Base-by-base conservation (phyloP, 2,797 vertebrate species). In the Limnodromus scolopaceus region DNA sequence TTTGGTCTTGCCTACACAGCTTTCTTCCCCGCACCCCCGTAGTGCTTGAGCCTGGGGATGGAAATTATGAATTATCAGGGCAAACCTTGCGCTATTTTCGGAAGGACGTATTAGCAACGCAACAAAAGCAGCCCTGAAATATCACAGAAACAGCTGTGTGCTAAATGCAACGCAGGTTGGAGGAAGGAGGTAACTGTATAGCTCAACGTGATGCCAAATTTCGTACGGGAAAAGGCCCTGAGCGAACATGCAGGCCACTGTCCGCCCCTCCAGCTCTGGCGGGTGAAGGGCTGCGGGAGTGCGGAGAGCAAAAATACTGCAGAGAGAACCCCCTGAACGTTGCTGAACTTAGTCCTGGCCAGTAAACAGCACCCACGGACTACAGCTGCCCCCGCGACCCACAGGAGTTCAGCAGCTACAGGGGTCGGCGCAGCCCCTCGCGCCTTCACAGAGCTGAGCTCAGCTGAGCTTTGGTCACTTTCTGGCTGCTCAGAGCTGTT, bases 1-100 rank as follows among this genome's bases (percentile, higher is more conserved):
- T 95, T 96, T 91, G 91, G n/a, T 93, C 71, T 93, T 92, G 48
- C 30, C 63, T 86, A 48, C 54, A 75, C 68, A 78, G 77, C 27
- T 79, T 75, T 87, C 53, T 78, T 55, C 38, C 71, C 39, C 22
- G 16, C 39, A 68, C 43, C 54, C 54, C 48, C 1, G 9, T 4
- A 83, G 57, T 6, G 23, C 28, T 85, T 27, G 39, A 82, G 49
- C 54, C 57, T 69, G 54, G 60, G 49, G 71, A 51, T 75, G 69
- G 68, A 94, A 94, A 69, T 38, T 30, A 20, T 43, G 49, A 95
- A 79, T 43, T 82, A 46, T 17, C 53, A 64, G 68, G 36, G 32
- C 3, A 1, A 92, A 83, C 11, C 27, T 80, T 5, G 0, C 4
- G 3, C 41, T 89, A 9, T 68, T 85, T 96, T 95, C 71, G 66